A percentile compares a stretch with the other conserved stretches of the same genome.
Evolutionary conservation across 37 sponge, comb jelly and placozoan genomes (phyloP).

Genomic region (Axinella damicornis): DNA sequence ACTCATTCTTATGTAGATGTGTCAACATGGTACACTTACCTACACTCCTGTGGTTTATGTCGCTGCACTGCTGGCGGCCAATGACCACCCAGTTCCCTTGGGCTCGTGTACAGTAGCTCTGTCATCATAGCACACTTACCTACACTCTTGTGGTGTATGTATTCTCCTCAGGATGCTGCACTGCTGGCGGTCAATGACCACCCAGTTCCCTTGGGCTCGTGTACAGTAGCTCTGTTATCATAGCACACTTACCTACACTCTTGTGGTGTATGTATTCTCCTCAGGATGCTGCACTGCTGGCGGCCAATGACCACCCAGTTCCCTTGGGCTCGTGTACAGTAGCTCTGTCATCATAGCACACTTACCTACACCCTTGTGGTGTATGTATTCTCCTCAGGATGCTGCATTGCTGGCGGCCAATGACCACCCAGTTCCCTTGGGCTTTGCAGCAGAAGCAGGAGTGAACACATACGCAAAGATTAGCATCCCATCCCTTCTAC

Average conservation of each 20-base stretch:
- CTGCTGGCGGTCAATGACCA: constrained; percentile 16
- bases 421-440: constrained; percentile 43
- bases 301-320: constrained; percentile 34
- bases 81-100: constrained; percentile 35
- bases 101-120: too few species aligned
- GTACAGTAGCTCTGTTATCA: too few species aligned
- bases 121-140: too few species aligned
- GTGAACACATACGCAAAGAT: constrained; percentile 59
- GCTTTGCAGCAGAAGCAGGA: constrained; percentile 59
- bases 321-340: constrained; percentile 33
- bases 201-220: constrained; percentile 43
- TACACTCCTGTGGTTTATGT: constrained; percentile 24
- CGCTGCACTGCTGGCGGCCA: constrained; percentile 41
- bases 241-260: background rate
- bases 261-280: too few species aligned
- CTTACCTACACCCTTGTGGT: background rate
- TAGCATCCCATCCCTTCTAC: constrained; percentile 18
- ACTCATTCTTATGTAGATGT: too few species aligned
- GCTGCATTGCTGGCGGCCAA: constrained; percentile 41
- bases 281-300: constrained; percentile 41
- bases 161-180: constrained; percentile 51
- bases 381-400: constrained; percentile 19
- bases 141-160: constrained; percentile 24
- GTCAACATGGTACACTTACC: too few species aligned
- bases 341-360: too few species aligned